phyloP scores from a whole-genome alignment of 2,888 invertebrate species.

The Acronicta leporina region DNA sequence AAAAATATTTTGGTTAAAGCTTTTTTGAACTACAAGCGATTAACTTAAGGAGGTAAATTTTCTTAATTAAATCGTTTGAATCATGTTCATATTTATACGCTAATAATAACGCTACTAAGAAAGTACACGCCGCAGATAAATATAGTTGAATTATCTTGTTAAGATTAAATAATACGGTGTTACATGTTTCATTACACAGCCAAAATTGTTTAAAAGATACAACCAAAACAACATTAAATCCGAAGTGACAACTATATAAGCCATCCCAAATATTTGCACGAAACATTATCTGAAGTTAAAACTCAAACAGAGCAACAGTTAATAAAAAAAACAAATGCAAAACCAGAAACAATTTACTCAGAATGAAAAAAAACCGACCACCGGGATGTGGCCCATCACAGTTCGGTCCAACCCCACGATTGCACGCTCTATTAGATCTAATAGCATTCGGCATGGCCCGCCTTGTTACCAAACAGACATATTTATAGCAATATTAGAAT shows the following conservation, averaged over 20 bases:
- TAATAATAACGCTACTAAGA: too few species aligned
- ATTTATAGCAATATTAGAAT: slow-evolving; percentile 87
- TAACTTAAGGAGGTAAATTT: too few species aligned
- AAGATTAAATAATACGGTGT: neutral
- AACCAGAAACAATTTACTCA: slow-evolving; percentile 60
- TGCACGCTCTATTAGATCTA: slow-evolving; percentile 78
- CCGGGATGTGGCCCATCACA: slow-evolving; percentile 56
- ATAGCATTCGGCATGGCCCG: slow-evolving; percentile 82
- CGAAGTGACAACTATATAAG: slow-evolving; percentile 44
- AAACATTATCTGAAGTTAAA: slow-evolving; percentile 40
- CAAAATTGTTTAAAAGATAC: neutral
- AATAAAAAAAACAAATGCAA: slow-evolving; percentile 58
- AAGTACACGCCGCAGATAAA: too few species aligned
- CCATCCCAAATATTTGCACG: slow-evolving; percentile 47
- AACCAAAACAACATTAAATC: slow-evolving; percentile 24
- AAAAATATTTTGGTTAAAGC: slow-evolving; percentile 27
- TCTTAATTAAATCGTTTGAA: too few species aligned
- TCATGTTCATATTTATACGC: too few species aligned
- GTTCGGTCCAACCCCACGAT: slow-evolving; percentile 63
- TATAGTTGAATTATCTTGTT: too few species aligned
- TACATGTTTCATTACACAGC: neutral
- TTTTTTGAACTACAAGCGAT: too few species aligned
- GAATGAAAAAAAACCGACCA: slow-evolving; percentile 61
- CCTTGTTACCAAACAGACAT: slow-evolving; percentile 86
- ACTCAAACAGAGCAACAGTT: slow-evolving; percentile 56